Evolutionary conservation across 2,113 vertebrate species (phyloP), one percentile per base, ranked within the genome.

Genomic region (Melanotaenia duboulayi): DNA sequence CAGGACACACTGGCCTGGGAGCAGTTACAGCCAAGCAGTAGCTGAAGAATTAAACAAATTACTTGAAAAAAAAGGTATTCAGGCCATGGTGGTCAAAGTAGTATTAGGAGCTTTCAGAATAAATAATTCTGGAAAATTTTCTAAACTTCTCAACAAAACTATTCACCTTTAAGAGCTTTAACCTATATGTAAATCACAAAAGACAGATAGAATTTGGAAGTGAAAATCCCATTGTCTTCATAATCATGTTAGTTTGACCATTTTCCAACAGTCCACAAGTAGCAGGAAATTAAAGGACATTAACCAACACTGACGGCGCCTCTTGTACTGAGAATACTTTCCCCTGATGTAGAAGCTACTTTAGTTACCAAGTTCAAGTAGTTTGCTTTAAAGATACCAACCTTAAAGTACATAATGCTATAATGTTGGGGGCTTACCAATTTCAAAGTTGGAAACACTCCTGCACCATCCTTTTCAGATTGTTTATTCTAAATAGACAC

Each of bases 1-100:
- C 67, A 78, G 44, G 22, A 71, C 57, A 57, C 49, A 54, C 16
- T 40, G 64, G 60, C 60, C 56, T 46, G 39, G 48, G 35, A 62
- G 51, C 68, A 74, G 40, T 50, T 54, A 44, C 12, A 46, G 16
- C 48, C 28, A 17, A 39, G 61, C 24, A 51, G 22, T 19, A 52
- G 25, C 42, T 69, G 35, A 67, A 49, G 7, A 51, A 55, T 66
- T 28, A 25, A 19, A 24, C 57, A 40, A 49, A 59, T 66, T 25
- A 56, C n/a, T 35, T 55, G 12, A 25, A 68, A 58, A 71, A 64
- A 49, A 48, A 60, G 11, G 32, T 28, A 20, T 61, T 12, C 17
- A 72, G 46, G 39, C 3, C 24, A 24, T 40, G 17, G 14, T 28
- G 46, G 51, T 25, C 44, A 51, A 7, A 4, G 20, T 23, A 60